Conservation (phyloP, 2,797 vertebrate genomes). For the Rousettus madagascariensis region DNA sequence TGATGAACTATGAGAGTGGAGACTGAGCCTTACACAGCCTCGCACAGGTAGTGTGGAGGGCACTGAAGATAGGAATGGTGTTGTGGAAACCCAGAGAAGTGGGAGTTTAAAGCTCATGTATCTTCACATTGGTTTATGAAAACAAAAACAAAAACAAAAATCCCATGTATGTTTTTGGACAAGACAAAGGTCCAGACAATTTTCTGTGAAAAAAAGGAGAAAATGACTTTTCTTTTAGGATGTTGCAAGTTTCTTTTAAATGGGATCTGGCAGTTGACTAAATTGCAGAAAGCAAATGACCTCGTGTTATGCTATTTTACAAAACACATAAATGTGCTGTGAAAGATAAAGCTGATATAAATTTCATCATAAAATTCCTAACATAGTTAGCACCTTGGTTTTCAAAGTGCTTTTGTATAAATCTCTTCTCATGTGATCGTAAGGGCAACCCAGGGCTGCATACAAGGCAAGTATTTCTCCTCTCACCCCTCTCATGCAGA, state of each 20-base stretch:
- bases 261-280: background rate
- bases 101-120: background rate
- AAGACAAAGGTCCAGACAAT: background rate
- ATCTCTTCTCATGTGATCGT: background rate
- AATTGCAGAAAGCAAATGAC: constrained; percentile 2
- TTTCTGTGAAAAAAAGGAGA: background rate
- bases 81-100: background rate
- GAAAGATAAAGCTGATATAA: constrained; percentile 28
- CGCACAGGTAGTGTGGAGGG: background rate
- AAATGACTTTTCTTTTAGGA: constrained; percentile 5
- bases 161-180: background rate
- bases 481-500: background rate
- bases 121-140: background rate
- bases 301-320: background rate
- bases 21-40: background rate
- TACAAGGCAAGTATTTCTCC: background rate
- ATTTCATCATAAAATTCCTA: constrained; percentile 11
- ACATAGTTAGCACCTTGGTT: background rate
- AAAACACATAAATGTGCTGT: constrained; percentile 4
- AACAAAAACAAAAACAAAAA: background rate
- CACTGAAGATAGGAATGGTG: background rate
- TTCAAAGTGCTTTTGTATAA: background rate
- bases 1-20: background rate
- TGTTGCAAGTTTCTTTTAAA: background rate
- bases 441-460: background rate